Base-by-base conservation (phyloP, 2,888 invertebrate species). In the Willowsia nigromaculata region DNA sequence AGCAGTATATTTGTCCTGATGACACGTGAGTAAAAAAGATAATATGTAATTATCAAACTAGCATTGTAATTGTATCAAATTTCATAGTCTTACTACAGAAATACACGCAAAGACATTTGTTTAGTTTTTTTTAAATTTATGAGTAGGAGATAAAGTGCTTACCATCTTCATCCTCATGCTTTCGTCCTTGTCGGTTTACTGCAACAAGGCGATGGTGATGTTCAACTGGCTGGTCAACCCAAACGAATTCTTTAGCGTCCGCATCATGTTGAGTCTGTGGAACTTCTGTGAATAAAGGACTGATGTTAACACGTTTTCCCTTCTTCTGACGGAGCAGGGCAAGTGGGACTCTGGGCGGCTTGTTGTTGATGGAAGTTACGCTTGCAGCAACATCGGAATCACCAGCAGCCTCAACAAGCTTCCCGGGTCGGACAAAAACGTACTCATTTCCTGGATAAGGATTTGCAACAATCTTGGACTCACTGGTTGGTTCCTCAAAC, bases 381-480 rank as follows among this genome's bases (percentile, higher is more conserved):
- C 90, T 91, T 0, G 88, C 90, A 9, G 86, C 82, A 71, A 84
- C 85, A 13, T 90, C 80, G 37, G 84, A 68, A 22, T 74, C 68
- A 25, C 53, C 18, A 18, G 68, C 27, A 43, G 15, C 30, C 18
- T 80, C 86, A 40, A 80, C 40, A 40, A 86, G 33, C 7, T 85
- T 90, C 40, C 88, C 89, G 27, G 88, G 82, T 43, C 89, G 89
- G 40, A 92, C 91, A 53, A 90, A 91, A 13, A 92, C 92, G 50
- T 91, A 92, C 76, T 92, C 92, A 71, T 92, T 90, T 82, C 92
- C 92, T 56, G 92, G 90, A 59, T 90, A 86, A 7, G 92, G 90
- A 18, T 88, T 43, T 0, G 92, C 91, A 74, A 92, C 87, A 59
- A 91, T 80, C 83, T 53, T 84, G 30, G 65, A 62, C 56, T 88